Evolutionary conservation across 2,113 vertebrate species (phyloP), one percentile per base, ranked within the genome.

Genomic region (Rafetus swinhoei): DNA sequence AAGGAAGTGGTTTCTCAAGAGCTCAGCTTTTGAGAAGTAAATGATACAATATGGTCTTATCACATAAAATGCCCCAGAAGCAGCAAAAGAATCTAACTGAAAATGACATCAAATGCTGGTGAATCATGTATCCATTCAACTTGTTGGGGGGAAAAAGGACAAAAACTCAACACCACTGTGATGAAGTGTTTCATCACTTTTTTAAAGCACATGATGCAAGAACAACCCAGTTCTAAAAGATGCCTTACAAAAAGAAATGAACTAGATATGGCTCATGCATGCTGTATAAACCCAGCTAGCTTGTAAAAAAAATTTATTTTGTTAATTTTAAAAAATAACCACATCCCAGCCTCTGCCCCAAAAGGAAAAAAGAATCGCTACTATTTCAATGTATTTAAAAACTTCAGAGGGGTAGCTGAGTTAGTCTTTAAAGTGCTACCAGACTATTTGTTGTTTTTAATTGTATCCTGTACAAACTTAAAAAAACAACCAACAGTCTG

Each of bases 1-100:
- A 94, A 95, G 74, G 90, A 96, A 94, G 87, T 35, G 72, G 90
- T 93, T 96, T 90, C 90, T 94, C 88, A 62, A 19, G 77, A 35
- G 92, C 85, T 57, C 79, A 65, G 60, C 81, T 92, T 82, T 90
- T 3, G n/a, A 4, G 69, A 94, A 87, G 65, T 85, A 74, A 92
- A 92, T 79, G 81, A 55, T 18, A 76, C 82, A 95, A 83, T 8
- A 3, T 0, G 80, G 16, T 72, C 45, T 7, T 84, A 65, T 3
- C 4, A 54, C 21, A 55, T 1, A 81, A 14, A 22, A 5, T 0
- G 79, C 81, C 9, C 81, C 52, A 50, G 85, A 62, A 93, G 45
- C 55, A 32, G 25, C 13, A 90, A 80, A 54, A 79, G 85, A 54
- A 12, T n/a, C 56, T 1, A 14, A 6, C 10, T 5, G 27, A 39